A percentile compares a stretch with the other conserved stretches of the same genome.
Evolutionary conservation across 2,888 invertebrate genomes (phyloP).

Genomic region (Graphium colonna): DNA sequence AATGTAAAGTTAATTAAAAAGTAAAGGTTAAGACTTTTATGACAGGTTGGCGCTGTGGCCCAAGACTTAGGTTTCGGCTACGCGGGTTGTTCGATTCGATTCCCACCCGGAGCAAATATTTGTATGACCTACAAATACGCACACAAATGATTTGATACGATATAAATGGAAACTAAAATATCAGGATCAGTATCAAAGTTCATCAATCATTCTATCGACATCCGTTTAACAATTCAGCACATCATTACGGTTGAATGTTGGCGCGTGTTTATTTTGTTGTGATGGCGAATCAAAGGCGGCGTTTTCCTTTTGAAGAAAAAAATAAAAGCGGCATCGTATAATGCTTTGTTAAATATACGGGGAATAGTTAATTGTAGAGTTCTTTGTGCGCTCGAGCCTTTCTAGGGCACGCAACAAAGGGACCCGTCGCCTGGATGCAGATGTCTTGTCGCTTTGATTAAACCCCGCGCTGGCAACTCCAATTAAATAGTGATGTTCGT

Average conservation of each 20-base stretch:
- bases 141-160: too few species aligned
- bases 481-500: constrained; percentile 11
- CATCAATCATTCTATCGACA: too few species aligned
- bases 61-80: too few species aligned
- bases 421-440: not conserved
- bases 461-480: constrained; percentile 7
- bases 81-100: too few species aligned
- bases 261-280: not conserved
- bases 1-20: too few species aligned
- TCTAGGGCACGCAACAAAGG: constrained; percentile 4
- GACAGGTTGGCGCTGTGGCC: too few species aligned
- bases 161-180: too few species aligned
- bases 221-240: too few species aligned
- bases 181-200: too few species aligned
- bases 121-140: too few species aligned
- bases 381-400: constrained; percentile 1
- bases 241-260: not conserved
- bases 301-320: not conserved
- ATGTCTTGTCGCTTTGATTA: constrained; percentile 16
- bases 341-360: not conserved
- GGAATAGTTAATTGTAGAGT: not conserved
- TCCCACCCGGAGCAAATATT: too few species aligned
- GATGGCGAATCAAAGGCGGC: not conserved
- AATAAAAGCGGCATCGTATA: not conserved
- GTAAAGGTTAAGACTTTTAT: too few species aligned